Conservation (phyloP, 92 coral and sea anemone genomes). For the Epizoanthus illoricatus region DNA sequence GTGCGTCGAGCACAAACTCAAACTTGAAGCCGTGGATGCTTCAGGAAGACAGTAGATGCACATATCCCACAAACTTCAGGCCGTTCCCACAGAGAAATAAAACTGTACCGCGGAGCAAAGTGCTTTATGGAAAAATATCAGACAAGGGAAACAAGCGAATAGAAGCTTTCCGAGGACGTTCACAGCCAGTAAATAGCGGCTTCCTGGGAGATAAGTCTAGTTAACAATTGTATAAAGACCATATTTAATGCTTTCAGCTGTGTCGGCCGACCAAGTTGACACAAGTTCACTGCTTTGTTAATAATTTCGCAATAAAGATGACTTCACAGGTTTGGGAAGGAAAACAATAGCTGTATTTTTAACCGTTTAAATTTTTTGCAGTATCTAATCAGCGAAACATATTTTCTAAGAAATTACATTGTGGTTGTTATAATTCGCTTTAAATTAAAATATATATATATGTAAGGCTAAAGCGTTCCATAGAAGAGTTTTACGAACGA, state of each 20-base stretch:
- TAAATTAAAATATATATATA: no score
- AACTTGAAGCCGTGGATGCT: slow-evolving; percentile 71
- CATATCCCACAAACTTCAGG: slow-evolving; percentile 82
- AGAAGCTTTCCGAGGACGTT: slow-evolving; percentile 70
- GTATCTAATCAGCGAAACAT: no score
- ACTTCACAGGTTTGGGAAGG: no score
- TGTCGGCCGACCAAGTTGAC: no score
- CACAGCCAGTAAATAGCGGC: slow-evolving; percentile 25
- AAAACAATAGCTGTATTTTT: no score
- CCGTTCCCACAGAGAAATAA: slow-evolving; percentile 91
- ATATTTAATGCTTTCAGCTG: background rate
- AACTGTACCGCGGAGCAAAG: slow-evolving; percentile 66
- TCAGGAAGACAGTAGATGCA: slow-evolving; percentile 83
- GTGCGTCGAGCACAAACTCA: slow-evolving; percentile 33
- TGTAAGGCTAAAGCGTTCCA: no score
- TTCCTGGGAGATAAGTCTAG: slow-evolving; percentile 24
- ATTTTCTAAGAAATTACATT: no score
- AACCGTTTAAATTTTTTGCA: no score
- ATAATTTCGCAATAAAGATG: no score
- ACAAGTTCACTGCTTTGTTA: no score
- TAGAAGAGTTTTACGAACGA: no score
- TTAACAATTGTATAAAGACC: background rate
- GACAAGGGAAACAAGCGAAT: slow-evolving; percentile 75
- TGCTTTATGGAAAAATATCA: slow-evolving; percentile 80
- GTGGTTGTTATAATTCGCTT: no score